Evolutionary conservation across 2,888 invertebrate genomes (phyloP), one percentile per base, ranked within the genome.

Genomic region (Euplexia lucipara): DNA sequence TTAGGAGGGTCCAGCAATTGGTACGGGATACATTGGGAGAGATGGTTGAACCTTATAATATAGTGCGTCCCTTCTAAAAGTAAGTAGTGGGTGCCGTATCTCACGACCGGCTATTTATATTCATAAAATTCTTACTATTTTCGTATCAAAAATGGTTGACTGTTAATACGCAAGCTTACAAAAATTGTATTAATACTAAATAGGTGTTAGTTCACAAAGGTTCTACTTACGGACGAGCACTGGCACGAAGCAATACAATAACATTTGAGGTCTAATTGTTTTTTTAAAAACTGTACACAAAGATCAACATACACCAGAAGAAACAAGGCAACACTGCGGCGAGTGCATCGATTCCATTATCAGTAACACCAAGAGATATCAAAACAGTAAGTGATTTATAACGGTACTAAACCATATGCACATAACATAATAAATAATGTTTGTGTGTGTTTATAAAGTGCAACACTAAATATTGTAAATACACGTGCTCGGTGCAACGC

Each of bases 401-500:
- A 76, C 60, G 22, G 51, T 67, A 70, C 58, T 49, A 59, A 70
- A 60, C 62, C 56, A 59, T 72, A 77, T 64, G 67, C 84, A 86
- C 86, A 80, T 83, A 82, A 84, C 78, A 26, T 26, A 78, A 62
- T 67, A 42, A 66, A 64, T 64, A 63, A 75, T 69, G 66, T 67
- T 65, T 70, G 32, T 74, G 67, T 82, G 65, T 78, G 80, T 78
- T 71, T 75, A 74, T 78, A 64, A 74, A 75, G 84, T 85, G 86
- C 86, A 88, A 87, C 88, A 87, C 88, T 69, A 87, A 90, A 86
- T 88, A 83, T 87, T 74, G 85, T 85, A 85, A 88, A 88, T 88
- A 90, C 94, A 92, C 93, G 94, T 94, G 92, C 89, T 86, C 94
- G 84, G 88, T 90, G 90, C 94, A 91, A 87, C 94, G 94, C 92